Evolutionary conservation across 1,140 invertebrate genomes (phyloP), one percentile per base, ranked within the genome.

Genomic region (Bombus polaris): DNA sequence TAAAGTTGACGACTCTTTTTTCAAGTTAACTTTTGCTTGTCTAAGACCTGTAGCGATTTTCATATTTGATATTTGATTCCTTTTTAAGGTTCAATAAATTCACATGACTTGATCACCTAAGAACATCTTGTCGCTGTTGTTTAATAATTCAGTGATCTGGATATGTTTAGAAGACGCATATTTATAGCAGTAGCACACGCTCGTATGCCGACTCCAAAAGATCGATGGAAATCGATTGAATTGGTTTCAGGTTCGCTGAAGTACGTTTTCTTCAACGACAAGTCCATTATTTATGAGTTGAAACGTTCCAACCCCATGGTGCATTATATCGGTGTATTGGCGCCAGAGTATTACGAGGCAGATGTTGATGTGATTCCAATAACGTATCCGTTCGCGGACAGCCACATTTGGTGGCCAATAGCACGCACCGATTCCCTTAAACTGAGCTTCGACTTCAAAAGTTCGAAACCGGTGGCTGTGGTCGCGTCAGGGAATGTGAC

Each of bases 231-330:
- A 25, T 84, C n/a, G 15, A 71, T 35, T 0, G 32, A 71, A 78
- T 68, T n/a, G 57, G 59, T 96, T 85, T n/a, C 39, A 92, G 98
- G 98, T 25, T 98, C 97, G 88, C 93, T 99, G 1, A 98, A 98
- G 91, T 98, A 98, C 94, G 98, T 99, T 37, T 99, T 98, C 93
- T 98, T 98, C 93, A 99, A 99, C 93, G 98, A 98, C 89, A 97
- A 98, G 32, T 98, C 98, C 2, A 98, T 99, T 81, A 95, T 99
- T 70, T 98, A 98, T 92, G 97, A 98, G 92, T 94, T 99, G 77
- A 97, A 97, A 87, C 96, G 97, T 88, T 96, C 96, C 82, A 97
- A 98, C 94, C 97, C 97, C 35, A 98, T 98, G 96, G 97, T 98
- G 3, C 97, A 97, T 92, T 97, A 98, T 91, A 97, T 97, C 87